Conservation (phyloP, 2,888 invertebrate genomes). For the Pristionchus entomophagus region DNA sequence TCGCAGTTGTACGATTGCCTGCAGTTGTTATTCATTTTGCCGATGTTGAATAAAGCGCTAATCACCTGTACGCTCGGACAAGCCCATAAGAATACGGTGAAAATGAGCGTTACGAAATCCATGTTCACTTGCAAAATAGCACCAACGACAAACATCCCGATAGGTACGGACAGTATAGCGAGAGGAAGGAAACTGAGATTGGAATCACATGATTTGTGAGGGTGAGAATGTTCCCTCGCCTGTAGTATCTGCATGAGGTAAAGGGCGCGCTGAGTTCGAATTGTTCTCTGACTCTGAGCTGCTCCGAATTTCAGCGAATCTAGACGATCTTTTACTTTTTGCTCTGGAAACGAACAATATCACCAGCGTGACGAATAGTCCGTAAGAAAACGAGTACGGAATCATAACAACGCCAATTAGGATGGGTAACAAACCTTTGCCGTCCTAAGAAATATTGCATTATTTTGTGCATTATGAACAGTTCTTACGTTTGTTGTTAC, state of each 20-base stretch:
- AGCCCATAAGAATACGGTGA: slow-evolving; percentile 2
- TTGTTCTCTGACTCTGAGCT: not conserved
- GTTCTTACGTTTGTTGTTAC: not conserved
- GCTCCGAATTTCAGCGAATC: too few species aligned
- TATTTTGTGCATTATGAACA: not conserved
- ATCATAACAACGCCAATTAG: not conserved
- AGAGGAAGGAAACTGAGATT: slow-evolving; percentile 18
- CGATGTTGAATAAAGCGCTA: too few species aligned
- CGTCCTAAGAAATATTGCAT: not conserved
- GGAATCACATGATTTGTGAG: not conserved
- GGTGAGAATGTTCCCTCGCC: not conserved
- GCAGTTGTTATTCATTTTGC: not conserved
- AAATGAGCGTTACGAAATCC: not conserved
- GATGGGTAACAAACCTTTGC: not conserved
- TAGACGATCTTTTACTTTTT: too few species aligned
- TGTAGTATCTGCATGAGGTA: not conserved
- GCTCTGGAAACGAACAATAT: too few species aligned
- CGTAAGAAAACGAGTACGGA: too few species aligned
- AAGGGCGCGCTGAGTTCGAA: not conserved
- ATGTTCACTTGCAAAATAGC: not conserved
- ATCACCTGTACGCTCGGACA: not conserved
- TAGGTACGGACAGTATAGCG: not conserved
- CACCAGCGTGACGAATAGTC: too few species aligned
- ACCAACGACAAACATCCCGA: not conserved
- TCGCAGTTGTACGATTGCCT: not conserved